Evolutionary conservation across 2,888 invertebrate species (phyloP), one percentile per base, ranked within the genome.

Genomic region (Pherbina coryleti): DNA sequence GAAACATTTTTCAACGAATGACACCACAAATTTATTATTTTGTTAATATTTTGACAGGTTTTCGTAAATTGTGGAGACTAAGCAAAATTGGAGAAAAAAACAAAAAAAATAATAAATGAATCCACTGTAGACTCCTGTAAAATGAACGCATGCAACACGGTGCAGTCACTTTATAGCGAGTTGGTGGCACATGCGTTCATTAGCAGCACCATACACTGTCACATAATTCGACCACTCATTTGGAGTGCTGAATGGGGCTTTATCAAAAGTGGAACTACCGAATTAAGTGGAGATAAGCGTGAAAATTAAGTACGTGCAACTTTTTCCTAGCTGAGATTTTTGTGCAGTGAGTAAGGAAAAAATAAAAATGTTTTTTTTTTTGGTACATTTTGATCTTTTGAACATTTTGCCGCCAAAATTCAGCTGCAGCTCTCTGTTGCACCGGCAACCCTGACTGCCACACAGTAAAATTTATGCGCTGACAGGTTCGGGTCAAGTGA

Each of bases 401-500:
- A 11, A 11, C 2, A 44, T 44, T 11, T 67, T 11, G 67, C 67
- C 22, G 14, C 49, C 49, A 22, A n/a, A 66, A 31, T 49, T 25
- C 22, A 28, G 9, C 17, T 19, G 5, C n/a, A 11, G 64, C 64
- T 28, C 57, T 14, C 22, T 19, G 19, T 19, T 64, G n/a, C 31
- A 31, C 17, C 8, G n/a, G 14, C 31, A 31, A 55, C 71, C 53
- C 9, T 31, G 19, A 17, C 9, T 17, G 25, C 51, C 57, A 53
- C 75, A 70, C 76, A 79, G 76, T 76, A 76, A 79, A 87, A 88
- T 87, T 87, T 87, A 87, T 87, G 84, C 84, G 84, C 84, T 86
- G 85, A 86, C 86, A 84, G 81, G 85, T 83, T 83, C 86, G 83
- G 88, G 87, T 88, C 87, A 88, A 87, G 88, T 87, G 87, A 87